Base-by-base conservation (phyloP, 2,888 invertebrate species). In the Calliopum simillimum region DNA sequence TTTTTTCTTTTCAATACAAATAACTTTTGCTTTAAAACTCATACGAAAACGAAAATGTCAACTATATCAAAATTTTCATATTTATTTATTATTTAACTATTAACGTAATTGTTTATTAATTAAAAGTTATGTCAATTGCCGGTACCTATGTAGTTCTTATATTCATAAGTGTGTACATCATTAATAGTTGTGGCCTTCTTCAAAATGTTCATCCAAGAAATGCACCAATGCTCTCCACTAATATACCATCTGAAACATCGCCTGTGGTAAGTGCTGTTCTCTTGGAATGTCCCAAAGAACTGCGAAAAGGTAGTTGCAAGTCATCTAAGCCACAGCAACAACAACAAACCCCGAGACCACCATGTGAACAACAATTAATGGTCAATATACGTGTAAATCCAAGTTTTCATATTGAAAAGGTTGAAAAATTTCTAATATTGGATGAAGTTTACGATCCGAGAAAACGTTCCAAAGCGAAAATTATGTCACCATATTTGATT, bases 401-500 rank as follows among this genome's bases (percentile, higher is more conserved):
- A 1, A 76, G 71, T 44, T 76, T 75, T 67, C 71, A 77, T 61
- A 62, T 76, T 19, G 75, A 74, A 61, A 74, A 73, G 51, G 68
- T 72, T 13, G 75, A 79, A 43, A 79, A 78, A 59, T 80, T 77
- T 71, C 71, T 81, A 44, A 62, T 81, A 23, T 70, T 81, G 13
- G 79, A 81, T 71, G 80, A 81, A 75, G 71, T 79, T 13, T 80
- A 75, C 70, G 78, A 80, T 73, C 75, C 75, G 23, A 68, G 70
- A 44, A 75, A 69, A 41, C 74, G 76, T 33, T 71, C 74, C 6
- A 77, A 72, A 53, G 80, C 79, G 16, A 78, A 78, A 71, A 67
- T 81, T 51, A 76, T 80, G 78, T 76, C 78, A 19, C 80, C 81
- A 14, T 81, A 80, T 71, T 70, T 81, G 66, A 79, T 81, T 66